Evolutionary conservation across 2,113 vertebrate species (phyloP), one percentile per base, ranked within the genome.

Genomic region (Paramisgurnus dabryanus): DNA sequence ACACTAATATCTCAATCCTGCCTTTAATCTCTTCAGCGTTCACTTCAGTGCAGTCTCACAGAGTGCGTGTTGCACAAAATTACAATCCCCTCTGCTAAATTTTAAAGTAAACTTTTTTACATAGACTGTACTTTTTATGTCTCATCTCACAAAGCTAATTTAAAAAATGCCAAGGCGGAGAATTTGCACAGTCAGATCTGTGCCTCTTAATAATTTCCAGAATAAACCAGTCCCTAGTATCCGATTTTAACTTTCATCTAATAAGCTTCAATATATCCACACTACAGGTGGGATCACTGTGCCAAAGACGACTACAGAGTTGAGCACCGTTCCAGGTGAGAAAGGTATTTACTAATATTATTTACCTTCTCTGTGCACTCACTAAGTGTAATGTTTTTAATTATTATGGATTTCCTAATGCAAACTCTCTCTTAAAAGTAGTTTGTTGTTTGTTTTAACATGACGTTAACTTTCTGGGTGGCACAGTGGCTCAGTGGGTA

Each of bases 291-390:
- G 80, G 6, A 84, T 80, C 18, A 6, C 68, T 8, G 39, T 75
- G 18, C 82, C 85, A 13, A 82, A 84, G 78, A 86, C 82, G 6
- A 82, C 80, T 57, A 82, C 80, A 40, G 72, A 69, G 64, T 22
- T 70, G 63, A 71, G 78, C 41, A 57, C 72, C 7, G 11, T 80
- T 43, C 80, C 82, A 73, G 80, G 78, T 82, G 67, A 82, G 82
- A 43, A 55, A 50, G 22, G 5, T 41, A 53, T 49, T 50, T 0
- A 10, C 10, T 40, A 3, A 2, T 15, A 41, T 1, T 13, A 9
- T 60, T 4, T 50, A 27, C 12, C 11, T 11, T 15, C 39, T 57
- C 53, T 43, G 6, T 18, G 34, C 10, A 58, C 55, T 18, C 17
- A 58, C 6, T n/a, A 58, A 8, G 0, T 57, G 15, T 43, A 15